Percentiles rank a stretch among this genome's conserved stretches.
phyloP scores from a whole-genome alignment of 2,888 invertebrate species.

The Dermolepida albohirtum region DNA sequence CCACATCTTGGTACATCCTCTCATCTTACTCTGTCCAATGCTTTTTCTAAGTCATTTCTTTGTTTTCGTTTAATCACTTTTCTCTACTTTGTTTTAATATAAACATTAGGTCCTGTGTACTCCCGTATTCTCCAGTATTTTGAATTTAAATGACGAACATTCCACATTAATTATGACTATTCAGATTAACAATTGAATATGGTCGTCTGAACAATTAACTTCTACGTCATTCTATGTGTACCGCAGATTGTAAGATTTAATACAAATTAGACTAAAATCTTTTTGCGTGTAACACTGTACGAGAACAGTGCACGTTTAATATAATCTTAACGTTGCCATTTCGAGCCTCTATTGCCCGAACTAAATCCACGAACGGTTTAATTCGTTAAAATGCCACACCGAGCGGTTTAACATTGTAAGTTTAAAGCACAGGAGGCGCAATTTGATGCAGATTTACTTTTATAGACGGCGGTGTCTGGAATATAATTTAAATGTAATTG shows the following conservation, averaged over 20 bases:
- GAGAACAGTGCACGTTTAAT: constrained; percentile 2
- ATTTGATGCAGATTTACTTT: constrained; percentile 42
- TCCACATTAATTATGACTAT: no score
- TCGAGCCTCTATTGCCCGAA: constrained; percentile 1
- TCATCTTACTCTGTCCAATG: no score
- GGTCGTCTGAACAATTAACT: background rate
- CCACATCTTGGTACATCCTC: no score
- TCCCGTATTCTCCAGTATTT: no score
- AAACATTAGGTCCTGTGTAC: no score
- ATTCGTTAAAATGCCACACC: constrained; percentile 27
- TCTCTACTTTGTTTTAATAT: no score
- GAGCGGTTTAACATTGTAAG: constrained; percentile 25
- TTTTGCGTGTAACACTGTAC: constrained; percentile 20
- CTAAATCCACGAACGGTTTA: constrained; percentile 29
- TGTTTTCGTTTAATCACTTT: no score
- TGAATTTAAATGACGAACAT: no score
- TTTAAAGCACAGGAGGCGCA: constrained; percentile 19
- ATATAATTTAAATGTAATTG: constrained; percentile 43
- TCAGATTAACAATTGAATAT: no score
- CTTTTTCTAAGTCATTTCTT: no score
- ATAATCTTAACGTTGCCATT: constrained; percentile 28
- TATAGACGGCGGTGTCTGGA: constrained; percentile 35
- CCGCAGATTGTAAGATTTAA: constrained; percentile 22
- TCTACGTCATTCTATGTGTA: constrained; percentile 9
- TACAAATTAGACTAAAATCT: constrained; percentile 16